Percentiles rank a stretch among this genome's conserved stretches.
Evolutionary conservation across 2,113 vertebrate species (phyloP).

Genomic region (Xenopus tropicalis): DNA sequence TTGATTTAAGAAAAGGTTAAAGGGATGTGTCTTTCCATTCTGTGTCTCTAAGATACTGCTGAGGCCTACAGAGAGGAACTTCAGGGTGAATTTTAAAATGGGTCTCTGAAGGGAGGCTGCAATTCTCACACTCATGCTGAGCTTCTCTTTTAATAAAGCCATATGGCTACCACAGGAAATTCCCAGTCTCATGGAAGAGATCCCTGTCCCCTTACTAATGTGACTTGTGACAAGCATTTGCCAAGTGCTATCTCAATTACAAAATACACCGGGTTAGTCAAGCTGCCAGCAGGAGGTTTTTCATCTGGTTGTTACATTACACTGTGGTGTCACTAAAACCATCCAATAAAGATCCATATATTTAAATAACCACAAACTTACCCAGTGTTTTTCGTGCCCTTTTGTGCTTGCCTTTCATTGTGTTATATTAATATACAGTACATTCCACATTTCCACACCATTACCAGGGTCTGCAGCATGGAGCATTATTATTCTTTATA

Average conservation of each 20-base stretch:
- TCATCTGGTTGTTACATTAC: neutral
- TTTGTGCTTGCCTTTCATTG: neutral
- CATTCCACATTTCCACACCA: neutral
- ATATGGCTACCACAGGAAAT: constrained; percentile 95
- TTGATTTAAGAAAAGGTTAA: no score
- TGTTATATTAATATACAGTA: neutral
- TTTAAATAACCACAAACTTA: neutral
- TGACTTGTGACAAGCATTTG: constrained; percentile 6
- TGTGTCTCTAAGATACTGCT: no score
- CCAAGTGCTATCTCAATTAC: constrained; percentile 19
- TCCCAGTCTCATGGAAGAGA: constrained; percentile 81
- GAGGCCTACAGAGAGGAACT: neutral
- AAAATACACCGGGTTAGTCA: neutral
- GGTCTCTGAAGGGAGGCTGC: neutral
- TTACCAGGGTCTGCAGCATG: no score
- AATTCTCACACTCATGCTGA: constrained; percentile 79
- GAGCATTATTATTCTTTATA: no score
- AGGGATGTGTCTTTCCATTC: no score
- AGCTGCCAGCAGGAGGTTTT: neutral
- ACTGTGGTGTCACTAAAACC: neutral
- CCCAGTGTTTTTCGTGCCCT: neutral
- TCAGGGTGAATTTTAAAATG: neutral
- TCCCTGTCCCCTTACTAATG: constrained; percentile 11
- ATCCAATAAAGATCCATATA: neutral
- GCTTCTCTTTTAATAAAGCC: constrained; percentile 84